Conservation (phyloP, 53 echinoderm and acorn worm species). For the Apostichopus leukothele region DNA sequence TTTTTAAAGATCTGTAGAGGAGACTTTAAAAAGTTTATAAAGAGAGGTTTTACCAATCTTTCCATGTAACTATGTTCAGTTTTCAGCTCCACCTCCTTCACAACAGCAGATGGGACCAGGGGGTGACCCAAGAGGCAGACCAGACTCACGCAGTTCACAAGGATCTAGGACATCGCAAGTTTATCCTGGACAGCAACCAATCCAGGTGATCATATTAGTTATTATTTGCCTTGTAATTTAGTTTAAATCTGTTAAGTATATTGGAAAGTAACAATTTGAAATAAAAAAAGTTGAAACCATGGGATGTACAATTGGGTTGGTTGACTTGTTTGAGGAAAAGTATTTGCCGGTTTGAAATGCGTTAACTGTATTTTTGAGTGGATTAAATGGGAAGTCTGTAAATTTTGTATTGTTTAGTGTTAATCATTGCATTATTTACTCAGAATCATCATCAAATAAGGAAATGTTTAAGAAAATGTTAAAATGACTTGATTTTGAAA, state of each 20-base stretch:
- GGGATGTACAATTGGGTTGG: no score
- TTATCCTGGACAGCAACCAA: not conserved
- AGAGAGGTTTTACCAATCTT: not conserved
- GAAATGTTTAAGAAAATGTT: no score
- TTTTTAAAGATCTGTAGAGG: no score
- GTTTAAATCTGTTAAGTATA: not conserved
- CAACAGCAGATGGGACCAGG: not conserved
- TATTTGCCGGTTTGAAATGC: no score
- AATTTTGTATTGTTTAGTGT: no score
- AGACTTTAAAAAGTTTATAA: not conserved
- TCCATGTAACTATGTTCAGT: not conserved
- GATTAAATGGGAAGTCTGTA: no score
- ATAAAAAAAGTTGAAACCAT: no score
- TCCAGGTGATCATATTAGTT: not conserved
- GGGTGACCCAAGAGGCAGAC: not conserved
- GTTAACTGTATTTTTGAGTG: no score
- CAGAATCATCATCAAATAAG: no score
- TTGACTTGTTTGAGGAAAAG: no score
- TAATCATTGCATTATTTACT: no score
- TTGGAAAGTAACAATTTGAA: not conserved
- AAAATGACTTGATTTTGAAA: no score
- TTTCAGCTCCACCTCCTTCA: slow-evolving; percentile 24
- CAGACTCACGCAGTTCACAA: slow-evolving; percentile 10
- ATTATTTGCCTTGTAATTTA: not conserved
- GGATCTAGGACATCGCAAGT: slow-evolving; percentile 21